A percentile compares a stretch with the other conserved stretches of the same genome.
Evolutionary conservation across 2,888 invertebrate genomes (phyloP).

Genomic region (Himalopsyche japonica): DNA sequence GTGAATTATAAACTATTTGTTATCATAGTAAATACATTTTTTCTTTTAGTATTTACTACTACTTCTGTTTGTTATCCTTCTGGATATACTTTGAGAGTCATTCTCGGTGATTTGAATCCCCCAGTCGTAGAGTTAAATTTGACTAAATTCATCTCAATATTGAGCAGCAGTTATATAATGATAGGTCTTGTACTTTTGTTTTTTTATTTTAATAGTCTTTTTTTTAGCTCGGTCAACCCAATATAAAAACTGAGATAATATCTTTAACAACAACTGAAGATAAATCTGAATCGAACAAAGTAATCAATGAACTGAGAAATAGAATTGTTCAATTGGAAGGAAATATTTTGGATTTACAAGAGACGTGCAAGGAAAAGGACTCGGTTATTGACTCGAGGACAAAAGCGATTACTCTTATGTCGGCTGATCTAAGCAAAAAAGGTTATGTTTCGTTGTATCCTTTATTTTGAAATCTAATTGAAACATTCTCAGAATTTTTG

Average conservation of each 20-base stretch:
- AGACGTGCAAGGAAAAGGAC: constrained; percentile 80
- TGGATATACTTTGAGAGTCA: neutral
- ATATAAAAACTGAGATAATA: constrained; percentile 9
- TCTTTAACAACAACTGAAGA: constrained; percentile 2
- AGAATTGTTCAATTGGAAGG: constrained; percentile 76
- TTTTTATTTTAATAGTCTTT: constrained; percentile 1
- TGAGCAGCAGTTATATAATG: too few species aligned
- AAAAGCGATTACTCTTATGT: constrained; percentile 75
- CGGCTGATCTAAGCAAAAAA: constrained; percentile 72
- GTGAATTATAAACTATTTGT: too few species aligned
- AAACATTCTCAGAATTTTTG: too few species aligned
- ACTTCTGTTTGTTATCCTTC: neutral
- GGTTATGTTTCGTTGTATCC: constrained; percentile 44
- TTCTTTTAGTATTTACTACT: too few species aligned
- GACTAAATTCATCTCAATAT: too few species aligned
- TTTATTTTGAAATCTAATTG: neutral
- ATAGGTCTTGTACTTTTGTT: neutral
- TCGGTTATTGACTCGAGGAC: constrained; percentile 81
- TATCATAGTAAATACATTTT: too few species aligned
- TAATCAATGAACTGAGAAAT: constrained; percentile 67
- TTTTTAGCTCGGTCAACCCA: constrained; percentile 32
- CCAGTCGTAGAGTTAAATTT: neutral
- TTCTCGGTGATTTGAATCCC: neutral
- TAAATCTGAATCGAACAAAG: constrained; percentile 50
- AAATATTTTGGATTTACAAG: constrained; percentile 78